Base-by-base conservation (phyloP, 2,113 vertebrate genomes). In the Gobius niger region DNA sequence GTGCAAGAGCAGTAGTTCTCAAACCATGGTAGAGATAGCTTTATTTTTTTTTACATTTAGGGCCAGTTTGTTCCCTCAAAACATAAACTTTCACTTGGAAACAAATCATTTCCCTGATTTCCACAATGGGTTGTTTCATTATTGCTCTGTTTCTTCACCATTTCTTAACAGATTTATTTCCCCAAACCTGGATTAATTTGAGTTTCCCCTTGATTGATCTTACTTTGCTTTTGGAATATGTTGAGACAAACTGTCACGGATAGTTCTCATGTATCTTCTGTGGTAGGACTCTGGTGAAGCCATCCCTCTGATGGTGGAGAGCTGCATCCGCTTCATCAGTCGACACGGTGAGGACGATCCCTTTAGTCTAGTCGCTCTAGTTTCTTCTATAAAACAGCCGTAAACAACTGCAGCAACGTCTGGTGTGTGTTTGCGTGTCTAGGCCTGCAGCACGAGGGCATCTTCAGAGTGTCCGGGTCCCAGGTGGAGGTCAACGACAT, bases 401-500 rank as follows among this genome's bases (percentile, higher is more conserved):
- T 34, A 41, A 72, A 41, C 12, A 54, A 54, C 52, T 24, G 2
- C 51, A 7, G 3, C 2, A 40, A 16, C 73, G 64, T 16, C 6
- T 2, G 2, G n/a, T 1, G 5, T 49, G 1, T 77, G 51, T 70
- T 0, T 75, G 44, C 57, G 49, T 7, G 3, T 52, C 9, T 53
- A 99, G 98, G 98, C 76, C 82, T 99, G 69, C 96, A 96, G 82
- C 96, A 99, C 18, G 96, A 99, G 75, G 98, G 98, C 9, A 98
- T 99, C 83, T 99, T 99, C 91, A 87, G 98, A 72, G 97, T 99
- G 70, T 98, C 97, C 5, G 98, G 98, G 49, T 99, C 98, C 3
- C 98, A 99, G 72, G 96, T 99, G 64, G 98, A 99, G 81, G 98
- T 99, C 81, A 99, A 99, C 47, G 98, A 99, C 91, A 99, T 99